Base-by-base conservation (phyloP, 2,113 vertebrate species). In the Porphyrio hochstetteri region DNA sequence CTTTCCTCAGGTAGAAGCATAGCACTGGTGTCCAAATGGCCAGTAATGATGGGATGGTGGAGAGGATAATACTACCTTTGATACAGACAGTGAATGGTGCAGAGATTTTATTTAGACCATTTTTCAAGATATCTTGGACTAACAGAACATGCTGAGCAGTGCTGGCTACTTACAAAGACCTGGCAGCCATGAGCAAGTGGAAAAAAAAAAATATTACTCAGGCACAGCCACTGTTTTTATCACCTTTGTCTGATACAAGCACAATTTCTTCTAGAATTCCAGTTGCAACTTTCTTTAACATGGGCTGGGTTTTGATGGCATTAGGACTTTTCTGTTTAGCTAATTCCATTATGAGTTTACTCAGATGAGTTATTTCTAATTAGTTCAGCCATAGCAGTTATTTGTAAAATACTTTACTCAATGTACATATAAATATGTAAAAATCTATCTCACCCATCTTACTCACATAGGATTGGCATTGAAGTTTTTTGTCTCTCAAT, bases 21-120 rank as follows among this genome's bases (percentile, higher is more conserved):
- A 48, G 35, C 29, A 52, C 1, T 0, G 6, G 8, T 80, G 17
- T n/a, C 29, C 0, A 0, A 31, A 71, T n/a, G n/a, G 56, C 24
- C 27, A 88, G 7, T 59, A 72, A 50, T 35, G 67, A 71, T 53
- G 8, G 13, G 67, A 71, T 53, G 8, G 13, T 42, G 11, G 48
- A 76, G 29, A 80, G 86, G 59, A 42, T n/a, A 42, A 42, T 48
- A n/a, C 15, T 65, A 27, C 10, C 24, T 80, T 27, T 80, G 36
- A 61, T 50, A 29, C 1, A 64, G 17, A 25, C 4, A 46, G 19
- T 46, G 44, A 88, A 28, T 19, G 21, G 56, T 46, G 40, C 10
- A 57, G 40, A 76, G 33, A n/a, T 24, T 42, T 76, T 40, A 19
- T 76, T 85, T 59, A 55, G 35, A 59, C 8, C 14, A 35, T 44